Evolutionary conservation across 2,888 invertebrate species (phyloP).

Genomic region (Ommatoiulus sabulosus): DNA sequence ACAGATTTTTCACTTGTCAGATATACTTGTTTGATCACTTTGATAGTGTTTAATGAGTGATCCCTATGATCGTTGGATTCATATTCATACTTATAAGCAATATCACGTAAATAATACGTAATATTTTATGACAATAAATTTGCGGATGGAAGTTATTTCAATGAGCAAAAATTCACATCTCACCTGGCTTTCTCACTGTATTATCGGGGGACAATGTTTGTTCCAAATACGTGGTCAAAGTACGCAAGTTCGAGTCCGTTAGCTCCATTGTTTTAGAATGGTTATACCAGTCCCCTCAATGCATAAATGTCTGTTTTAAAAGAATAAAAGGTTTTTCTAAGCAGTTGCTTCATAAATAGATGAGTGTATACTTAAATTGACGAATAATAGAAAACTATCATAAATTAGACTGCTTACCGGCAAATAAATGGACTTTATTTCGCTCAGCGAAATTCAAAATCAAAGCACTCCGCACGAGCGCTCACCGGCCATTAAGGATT

Average conservation of each 20-base stretch:
- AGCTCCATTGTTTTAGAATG: constrained; percentile 79
- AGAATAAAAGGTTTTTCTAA: background rate
- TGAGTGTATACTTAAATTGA: background rate
- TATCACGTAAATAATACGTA: too few species aligned
- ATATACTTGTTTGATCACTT: too few species aligned
- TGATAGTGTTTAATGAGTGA: too few species aligned
- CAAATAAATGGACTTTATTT: background rate
- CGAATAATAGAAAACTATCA: background rate
- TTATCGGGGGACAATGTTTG: constrained; percentile 89
- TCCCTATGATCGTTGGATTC: too few species aligned
- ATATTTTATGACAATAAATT: too few species aligned
- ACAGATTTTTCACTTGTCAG: too few species aligned
- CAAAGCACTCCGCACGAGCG: background rate
- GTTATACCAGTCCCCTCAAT: background rate
- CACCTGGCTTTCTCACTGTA: constrained; percentile 83
- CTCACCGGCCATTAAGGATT: constrained; percentile 24
- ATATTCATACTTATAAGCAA: too few species aligned
- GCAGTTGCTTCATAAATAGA: background rate
- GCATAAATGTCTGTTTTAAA: background rate
- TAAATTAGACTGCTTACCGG: background rate
- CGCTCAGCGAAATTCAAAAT: background rate
- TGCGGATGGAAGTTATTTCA: too few species aligned
- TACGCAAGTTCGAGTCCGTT: constrained; percentile 84
- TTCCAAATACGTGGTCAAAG: constrained; percentile 84
- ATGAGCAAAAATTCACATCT: too few species aligned